Evolutionary conservation across 2,113 vertebrate genomes (phyloP), one percentile per base, ranked within the genome.

Genomic region (Aepyceros melampus): DNA sequence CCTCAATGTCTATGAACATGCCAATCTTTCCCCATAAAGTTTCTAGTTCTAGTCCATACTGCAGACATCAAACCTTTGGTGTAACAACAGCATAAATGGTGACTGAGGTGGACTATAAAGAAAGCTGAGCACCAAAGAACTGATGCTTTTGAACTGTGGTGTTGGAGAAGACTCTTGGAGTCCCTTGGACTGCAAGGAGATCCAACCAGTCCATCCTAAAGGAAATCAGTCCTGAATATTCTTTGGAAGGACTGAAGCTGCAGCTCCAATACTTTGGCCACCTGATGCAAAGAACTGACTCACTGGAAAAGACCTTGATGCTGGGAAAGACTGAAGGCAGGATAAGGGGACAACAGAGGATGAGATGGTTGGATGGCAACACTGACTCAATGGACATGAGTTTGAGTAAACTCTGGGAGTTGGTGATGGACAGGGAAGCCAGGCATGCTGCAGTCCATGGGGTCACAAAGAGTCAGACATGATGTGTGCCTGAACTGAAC

Each of bases 11-110:
- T 89, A 84, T 21, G 74, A 81, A 87, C 40, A 64, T 36, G 71
- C 62, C 86, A 91, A 29, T 67, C 25, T 56, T 79, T 64, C 27
- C 83, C 62, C 84, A 94, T 60, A 94, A 95, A 93, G 60, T 27
- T 7, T 94, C 74, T 90, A n/a, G 56, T 92, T 96, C 74, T 87
- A 45, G 84, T 89, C 89, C 55, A 62, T 49, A 29, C 0, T 55
- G 62, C 6, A 87, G 53, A 91, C 79, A 82, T 82, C 83, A 94
- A 84, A 74, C 45, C 74, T 87, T 89, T 89, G 40, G 67, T 79
- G 76, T 93, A 95, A 64, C 47, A 85, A 82, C 71, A 58, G 86
- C 45, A 76, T 60, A 96, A 96, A 58, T 4, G 6, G n/a, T 58
- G n/a, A 91, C 23, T 31, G 47, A 64, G 19, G 40, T 40, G 67